Conservation (phyloP, 2,797 vertebrate genomes). For the Myotis planiceps region DNA sequence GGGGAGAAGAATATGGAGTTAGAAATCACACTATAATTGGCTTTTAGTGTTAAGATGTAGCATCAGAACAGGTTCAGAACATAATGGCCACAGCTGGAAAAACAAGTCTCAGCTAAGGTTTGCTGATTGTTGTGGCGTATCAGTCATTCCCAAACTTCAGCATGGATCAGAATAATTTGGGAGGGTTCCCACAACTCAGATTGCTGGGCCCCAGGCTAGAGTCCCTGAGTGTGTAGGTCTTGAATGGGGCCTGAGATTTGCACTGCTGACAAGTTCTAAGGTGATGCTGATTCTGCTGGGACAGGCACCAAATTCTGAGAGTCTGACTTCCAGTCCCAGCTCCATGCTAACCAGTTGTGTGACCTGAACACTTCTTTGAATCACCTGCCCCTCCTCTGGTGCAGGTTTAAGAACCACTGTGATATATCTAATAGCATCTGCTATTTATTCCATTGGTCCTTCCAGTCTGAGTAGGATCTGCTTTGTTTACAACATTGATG, state of each 20-base stretch:
- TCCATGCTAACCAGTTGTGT: not conserved
- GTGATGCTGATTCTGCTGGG: not conserved
- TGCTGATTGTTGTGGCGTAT: conserved; percentile 45
- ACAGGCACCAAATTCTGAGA: not conserved
- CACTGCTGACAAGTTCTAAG: not conserved
- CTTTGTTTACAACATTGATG: conserved; percentile 62
- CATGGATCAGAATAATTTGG: not conserved
- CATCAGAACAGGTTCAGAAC: conserved; percentile 53
- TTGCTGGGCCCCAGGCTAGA: not conserved
- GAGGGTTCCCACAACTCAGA: not conserved
- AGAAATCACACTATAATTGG: not conserved
- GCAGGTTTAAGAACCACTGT: not conserved
- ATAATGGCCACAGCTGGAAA: conserved; percentile 53
- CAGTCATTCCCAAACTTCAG: not conserved
- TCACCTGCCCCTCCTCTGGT: not conserved
- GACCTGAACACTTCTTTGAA: not conserved
- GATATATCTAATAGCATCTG: conserved; percentile 55
- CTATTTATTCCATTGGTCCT: conserved; percentile 74
- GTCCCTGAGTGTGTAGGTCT: not conserved
- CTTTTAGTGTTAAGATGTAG: conserved; percentile 38
- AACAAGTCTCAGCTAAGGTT: conserved; percentile 39
- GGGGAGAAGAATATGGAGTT: conserved; percentile 20
- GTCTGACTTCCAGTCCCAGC: not conserved
- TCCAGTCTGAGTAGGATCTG: conserved; percentile 69
- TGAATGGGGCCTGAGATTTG: not conserved